These are phyloP conservation scores for Chloroceryle amazona DNA, from an alignment of 2,797 vertebrate genomes.

Conservation along the genomic window DNA sequence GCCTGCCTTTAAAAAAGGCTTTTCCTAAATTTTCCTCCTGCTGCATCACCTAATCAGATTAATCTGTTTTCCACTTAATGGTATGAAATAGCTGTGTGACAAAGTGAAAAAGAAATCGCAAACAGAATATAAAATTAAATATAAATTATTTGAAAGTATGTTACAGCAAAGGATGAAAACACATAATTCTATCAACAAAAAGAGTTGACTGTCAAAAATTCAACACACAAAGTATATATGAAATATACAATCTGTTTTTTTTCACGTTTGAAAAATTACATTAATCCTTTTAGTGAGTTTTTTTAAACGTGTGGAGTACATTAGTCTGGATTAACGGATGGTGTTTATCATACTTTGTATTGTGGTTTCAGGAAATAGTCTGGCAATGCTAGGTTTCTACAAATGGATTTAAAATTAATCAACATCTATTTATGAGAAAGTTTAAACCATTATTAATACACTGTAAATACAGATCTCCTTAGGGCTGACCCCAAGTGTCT, in stretches of 20 bases:
- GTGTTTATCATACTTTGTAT: conserved; percentile 82
- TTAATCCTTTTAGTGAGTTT: conserved; percentile 78
- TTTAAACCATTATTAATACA: conserved; percentile 88
- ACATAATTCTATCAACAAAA: conserved; percentile 53
- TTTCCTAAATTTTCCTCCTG: conserved; percentile 25
- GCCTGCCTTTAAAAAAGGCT: not conserved
- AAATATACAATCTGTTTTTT: conserved; percentile 64
- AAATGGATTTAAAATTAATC: conserved; percentile 88
- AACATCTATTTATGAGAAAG: conserved; percentile 87
- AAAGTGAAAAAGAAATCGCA: conserved; percentile 60
- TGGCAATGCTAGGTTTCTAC: conserved; percentile 79
- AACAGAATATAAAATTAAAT: conserved; percentile 70
- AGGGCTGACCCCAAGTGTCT: conserved; percentile 72
- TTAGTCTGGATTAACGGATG: conserved; percentile 79
- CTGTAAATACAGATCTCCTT: conserved; percentile 83
- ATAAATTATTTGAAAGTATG: conserved; percentile 65
- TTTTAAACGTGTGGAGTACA: conserved; percentile 74
- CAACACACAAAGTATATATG: conserved; percentile 28
- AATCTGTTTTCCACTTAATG: conserved; percentile 54
- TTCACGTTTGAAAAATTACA: conserved; percentile 73
- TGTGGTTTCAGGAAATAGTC: conserved; percentile 84
- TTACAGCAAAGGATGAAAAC: conserved; percentile 55
- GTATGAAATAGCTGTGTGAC: conserved; percentile 46
- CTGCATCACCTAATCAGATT: conserved; percentile 67
- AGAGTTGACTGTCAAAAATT: conserved; percentile 61